Base-by-base conservation (phyloP, 2,888 invertebrate genomes). In the Amaurobius ferox region DNA sequence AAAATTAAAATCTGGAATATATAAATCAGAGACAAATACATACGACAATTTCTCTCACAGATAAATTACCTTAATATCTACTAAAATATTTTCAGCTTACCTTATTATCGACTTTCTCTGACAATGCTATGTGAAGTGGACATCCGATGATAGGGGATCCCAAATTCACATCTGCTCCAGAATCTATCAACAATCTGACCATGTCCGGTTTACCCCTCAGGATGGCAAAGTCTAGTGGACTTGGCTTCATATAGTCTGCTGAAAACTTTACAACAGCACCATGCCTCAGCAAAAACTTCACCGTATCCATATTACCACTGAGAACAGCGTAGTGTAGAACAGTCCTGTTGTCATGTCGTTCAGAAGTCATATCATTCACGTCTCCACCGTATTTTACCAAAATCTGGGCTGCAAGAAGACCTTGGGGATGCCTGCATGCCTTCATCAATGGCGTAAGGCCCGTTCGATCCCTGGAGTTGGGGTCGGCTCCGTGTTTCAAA, bases 401-500 rank as follows among this genome's bases (percentile, higher is more conserved):
- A 13, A 96, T 92, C 78, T 96, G 92, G 0, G 95, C 95, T 0
- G 95, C 94, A 72, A 95, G 94, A 91, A 95, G 94, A 74, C 95
- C 94, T 92, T 95, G 94, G 23, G 94, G 94, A 90, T 95, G 94
- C 71, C 96, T 92, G 19, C 96, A 95, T 7, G 97, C 96, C 91
- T 96, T 96, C 97, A 98, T 98, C 28, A 98, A 92, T 0, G 97
- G 96, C 0, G 97, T 97, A 19, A 97, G 92, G 0, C 97, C 97
- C 85, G 96, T 95, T 40, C 98, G 93, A 90, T 97, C 97, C 77
- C 95, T 93, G 29, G 95, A 95, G 91, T 98, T 96, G 61, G 97
- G 96, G 91, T 96, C 94, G 0, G 97, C 97, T 1, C 97, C 97
- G 90, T 95, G 96, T 23, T 94, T 94, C 79, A 98, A 93, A 88